Evolutionary conservation across 2,888 invertebrate species (phyloP), one percentile per base, ranked within the genome.

Genomic region (Pemphredon lugubris): DNA sequence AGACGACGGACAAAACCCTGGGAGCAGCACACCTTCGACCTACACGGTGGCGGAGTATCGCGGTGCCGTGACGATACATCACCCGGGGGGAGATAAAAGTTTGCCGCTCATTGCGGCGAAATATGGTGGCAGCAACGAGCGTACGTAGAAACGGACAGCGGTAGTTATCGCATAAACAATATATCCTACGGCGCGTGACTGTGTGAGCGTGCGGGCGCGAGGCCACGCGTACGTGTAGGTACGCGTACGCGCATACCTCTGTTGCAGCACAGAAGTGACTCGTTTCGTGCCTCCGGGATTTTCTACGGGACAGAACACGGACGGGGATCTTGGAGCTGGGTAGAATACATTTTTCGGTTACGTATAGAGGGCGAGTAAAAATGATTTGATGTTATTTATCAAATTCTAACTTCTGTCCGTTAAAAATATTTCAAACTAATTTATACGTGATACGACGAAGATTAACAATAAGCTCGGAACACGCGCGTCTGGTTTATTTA

Each of bases 21-120:
- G 2, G n/a, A n/a, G n/a, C n/a, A n/a, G n/a, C n/a, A 26, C 69
- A 57, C 26, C 65, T 65, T 60, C 40, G 48, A 47, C 57, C 54
- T 61, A 32, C 18, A 14, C 48, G 61, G 53, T 44, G 45, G 18
- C 51, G 54, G 37, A 45, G 47, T 26, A 47, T 32, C 60, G 47
- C 48, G 50, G 34, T 21, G 40, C 37, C 21, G 30, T 51, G 40
- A 44, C 61, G 54, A 77, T 77, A 47, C 61, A 77, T 77, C 70
- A 77, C 64, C 21, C 48, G 26, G 53, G n/a, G n/a, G 32, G 61
- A 77, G 77, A 77, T 77, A 77, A 77, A 77, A 77, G 64, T 77
- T 77, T 32, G 64, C 61, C 53, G 61, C 68, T 76, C 68, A 76
- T 75, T 76, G 75, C 68, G 39, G 34, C 73, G 70, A 76, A 77